Evolutionary conservation across 2,797 vertebrate genomes (phyloP).

Genomic region (Remorina albescens): DNA sequence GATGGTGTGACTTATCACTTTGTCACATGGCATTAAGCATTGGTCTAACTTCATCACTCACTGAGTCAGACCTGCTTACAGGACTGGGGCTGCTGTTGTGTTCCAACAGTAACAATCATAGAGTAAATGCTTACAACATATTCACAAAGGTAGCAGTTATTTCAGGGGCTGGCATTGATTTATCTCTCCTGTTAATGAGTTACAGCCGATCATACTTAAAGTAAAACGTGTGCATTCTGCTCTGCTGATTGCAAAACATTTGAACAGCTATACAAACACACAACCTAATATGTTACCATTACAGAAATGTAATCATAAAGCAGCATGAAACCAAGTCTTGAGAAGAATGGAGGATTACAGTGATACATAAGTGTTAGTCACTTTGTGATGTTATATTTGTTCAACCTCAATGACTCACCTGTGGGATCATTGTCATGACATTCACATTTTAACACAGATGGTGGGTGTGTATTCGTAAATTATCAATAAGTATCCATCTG

Average conservation of each 20-base stretch:
- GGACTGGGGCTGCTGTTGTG: no score
- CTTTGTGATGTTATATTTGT: conserved; percentile 22
- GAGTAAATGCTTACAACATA: not conserved
- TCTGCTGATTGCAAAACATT: not conserved
- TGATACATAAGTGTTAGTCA: conserved; percentile 6
- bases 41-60: no score
- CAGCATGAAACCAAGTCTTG: not conserved
- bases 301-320: no score
- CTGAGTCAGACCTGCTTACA: no score
- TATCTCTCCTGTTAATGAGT: conserved; percentile 6
- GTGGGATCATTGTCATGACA: conserved; percentile 40
- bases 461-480: conserved; percentile 66
- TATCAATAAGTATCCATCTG: conserved; percentile 77
- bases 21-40: no score
- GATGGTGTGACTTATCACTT: no score
- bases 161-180: not conserved
- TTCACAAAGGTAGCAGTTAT: not conserved
- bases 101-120: not conserved
- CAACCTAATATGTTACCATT: not conserved
- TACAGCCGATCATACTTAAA: not conserved
- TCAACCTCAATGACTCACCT: conserved; percentile 48
- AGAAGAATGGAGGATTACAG: not conserved
- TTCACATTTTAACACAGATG: conserved; percentile 53
- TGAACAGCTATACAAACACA: not conserved
- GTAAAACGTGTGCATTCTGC: not conserved